phyloP scores from a whole-genome alignment of 2,797 vertebrate genomes.

The Argyrosomus regius region DNA sequence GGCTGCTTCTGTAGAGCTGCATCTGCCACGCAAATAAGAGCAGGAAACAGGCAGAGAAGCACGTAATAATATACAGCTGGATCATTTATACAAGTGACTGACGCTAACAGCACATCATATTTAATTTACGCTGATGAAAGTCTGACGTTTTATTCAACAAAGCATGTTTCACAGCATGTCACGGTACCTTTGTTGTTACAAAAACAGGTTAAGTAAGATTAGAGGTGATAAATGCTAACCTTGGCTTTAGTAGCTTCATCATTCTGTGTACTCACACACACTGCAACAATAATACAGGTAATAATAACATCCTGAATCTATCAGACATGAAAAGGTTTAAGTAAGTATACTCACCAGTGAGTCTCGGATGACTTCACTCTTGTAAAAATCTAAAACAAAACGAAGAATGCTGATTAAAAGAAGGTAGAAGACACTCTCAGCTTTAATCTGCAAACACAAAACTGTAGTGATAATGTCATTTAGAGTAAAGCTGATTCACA shows the following conservation, averaged over 20 bases:
- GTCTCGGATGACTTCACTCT: conserved; percentile 97
- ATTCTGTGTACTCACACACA: neutral
- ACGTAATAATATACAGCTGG: neutral
- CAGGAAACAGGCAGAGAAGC: conserved; percentile 6
- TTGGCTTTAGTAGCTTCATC: neutral
- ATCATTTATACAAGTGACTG: neutral
- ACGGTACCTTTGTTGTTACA: neutral
- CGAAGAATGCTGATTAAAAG: conserved; percentile 41
- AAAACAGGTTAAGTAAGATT: neutral
- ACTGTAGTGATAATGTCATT: neutral
- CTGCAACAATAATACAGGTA: conserved; percentile 1
- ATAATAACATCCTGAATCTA: conserved; percentile 9
- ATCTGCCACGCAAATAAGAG: conserved; percentile 18
- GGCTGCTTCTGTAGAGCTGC: conserved; percentile 30
- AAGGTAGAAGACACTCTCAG: neutral
- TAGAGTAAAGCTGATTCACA: neutral
- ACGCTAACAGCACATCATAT: conserved; percentile 3
- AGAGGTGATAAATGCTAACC: too few relatives aligned
- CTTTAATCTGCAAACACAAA: neutral
- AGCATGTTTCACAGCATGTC: neutral
- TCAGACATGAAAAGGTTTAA: conserved; percentile 15
- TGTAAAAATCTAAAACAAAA: conserved; percentile 92
- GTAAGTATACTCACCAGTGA: conserved; percentile 93
- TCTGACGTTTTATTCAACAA: conserved; percentile 8
- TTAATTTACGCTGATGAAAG: conserved; percentile 20